Evolutionary conservation across 1,140 invertebrate species (phyloP).

Genomic region (Pseudomyrmex concolor): DNA sequence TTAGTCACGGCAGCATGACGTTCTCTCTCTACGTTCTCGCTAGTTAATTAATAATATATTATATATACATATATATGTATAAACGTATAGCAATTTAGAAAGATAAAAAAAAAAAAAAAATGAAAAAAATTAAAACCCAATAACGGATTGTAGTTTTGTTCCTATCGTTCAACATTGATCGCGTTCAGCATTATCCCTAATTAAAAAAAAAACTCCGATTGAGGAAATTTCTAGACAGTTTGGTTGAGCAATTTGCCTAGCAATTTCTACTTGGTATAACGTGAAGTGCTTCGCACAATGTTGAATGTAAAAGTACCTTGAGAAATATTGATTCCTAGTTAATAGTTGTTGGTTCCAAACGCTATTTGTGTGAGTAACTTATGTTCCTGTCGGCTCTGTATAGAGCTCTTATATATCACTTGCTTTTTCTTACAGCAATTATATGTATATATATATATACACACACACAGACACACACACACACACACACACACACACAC

Average conservation of each 20-base stretch:
- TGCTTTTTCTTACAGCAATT: slow-evolving; percentile 38
- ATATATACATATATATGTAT: too few species aligned
- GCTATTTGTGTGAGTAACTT: slow-evolving; percentile 62
- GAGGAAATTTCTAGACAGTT: background rate
- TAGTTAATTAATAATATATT: background rate
- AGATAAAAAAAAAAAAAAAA: too few species aligned
- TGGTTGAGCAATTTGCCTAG: background rate
- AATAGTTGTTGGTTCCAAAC: slow-evolving; percentile 72
- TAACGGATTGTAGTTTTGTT: slow-evolving; percentile 30
- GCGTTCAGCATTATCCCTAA: background rate
- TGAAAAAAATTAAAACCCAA: background rate
- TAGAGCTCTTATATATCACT: slow-evolving; percentile 18
- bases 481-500: too few species aligned
- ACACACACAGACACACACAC: too few species aligned
- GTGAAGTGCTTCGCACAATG: slow-evolving; percentile 18
- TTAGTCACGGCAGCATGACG: background rate
- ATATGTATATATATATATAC: too few species aligned
- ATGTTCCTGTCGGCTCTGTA: slow-evolving; percentile 60
- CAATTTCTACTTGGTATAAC: background rate
- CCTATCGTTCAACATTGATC: slow-evolving; percentile 26
- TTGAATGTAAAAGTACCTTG: slow-evolving; percentile 63
- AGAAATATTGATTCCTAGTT: slow-evolving; percentile 69
- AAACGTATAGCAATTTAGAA: too few species aligned
- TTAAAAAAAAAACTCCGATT: background rate
- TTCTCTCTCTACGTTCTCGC: background rate